These are phyloP conservation scores for Syngnathoides biaculeatus DNA, from an alignment of 2,113 vertebrate species.

Conservation along the genomic window DNA sequence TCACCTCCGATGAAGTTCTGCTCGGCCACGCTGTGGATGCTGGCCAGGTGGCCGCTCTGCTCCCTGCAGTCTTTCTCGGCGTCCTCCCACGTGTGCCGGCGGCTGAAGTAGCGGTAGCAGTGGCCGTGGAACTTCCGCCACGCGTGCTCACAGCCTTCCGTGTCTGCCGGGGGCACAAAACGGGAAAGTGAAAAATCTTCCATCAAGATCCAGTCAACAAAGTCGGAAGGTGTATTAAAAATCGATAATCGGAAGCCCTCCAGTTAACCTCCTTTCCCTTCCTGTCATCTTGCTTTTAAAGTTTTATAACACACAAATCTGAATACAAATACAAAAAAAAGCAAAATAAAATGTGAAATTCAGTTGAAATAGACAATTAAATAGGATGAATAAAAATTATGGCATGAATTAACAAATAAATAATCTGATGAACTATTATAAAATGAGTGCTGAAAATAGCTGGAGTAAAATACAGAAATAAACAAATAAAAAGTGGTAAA, in stretches of 20 bases:
- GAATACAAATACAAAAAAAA: no score
- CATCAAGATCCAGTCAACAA: background rate
- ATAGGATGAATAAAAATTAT: no score
- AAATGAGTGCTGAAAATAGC: no score
- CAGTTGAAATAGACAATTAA: no score
- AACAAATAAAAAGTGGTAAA: no score
- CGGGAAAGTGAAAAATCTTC: slow-evolving; percentile 5
- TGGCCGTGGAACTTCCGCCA: slow-evolving; percentile 95
- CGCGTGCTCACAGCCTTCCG: slow-evolving; percentile 86
- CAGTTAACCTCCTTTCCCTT: no score
- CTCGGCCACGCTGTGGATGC: slow-evolving; percentile 83
- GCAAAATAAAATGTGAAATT: no score
- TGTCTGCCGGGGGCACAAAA: slow-evolving; percentile 71
- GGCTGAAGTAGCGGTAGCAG: slow-evolving; percentile 87
- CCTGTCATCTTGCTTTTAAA: no score
- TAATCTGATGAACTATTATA: no score
- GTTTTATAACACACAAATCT: no score
- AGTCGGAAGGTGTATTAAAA: background rate
- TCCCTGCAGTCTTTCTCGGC: slow-evolving; percentile 87
- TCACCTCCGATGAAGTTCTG: slow-evolving; percentile 85
- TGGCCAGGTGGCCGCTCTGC: slow-evolving; percentile 84
- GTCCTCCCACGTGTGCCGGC: slow-evolving; percentile 88
- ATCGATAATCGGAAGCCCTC: background rate
- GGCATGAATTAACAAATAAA: no score
- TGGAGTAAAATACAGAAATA: no score